These are phyloP conservation scores for Amphiprion clarkii DNA, from an alignment of 2,797 vertebrate species.

Conservation along the genomic window DNA sequence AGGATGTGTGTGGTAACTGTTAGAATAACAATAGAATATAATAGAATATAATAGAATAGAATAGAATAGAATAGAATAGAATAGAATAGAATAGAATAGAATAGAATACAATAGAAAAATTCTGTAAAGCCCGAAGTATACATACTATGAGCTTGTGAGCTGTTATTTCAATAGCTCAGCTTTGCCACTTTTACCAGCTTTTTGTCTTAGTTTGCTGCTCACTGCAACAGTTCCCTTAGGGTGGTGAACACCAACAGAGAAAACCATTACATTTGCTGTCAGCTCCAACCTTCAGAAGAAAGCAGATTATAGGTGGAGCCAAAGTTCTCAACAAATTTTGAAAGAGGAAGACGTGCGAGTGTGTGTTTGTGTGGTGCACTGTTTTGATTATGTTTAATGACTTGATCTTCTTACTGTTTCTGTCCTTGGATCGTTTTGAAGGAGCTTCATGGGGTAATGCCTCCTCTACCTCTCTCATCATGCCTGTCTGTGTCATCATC, in stretches of 20 bases:
- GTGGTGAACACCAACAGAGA: not conserved
- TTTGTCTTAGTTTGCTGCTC: too few species aligned
- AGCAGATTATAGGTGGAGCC: not conserved
- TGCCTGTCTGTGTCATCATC: slow-evolving; percentile 75
- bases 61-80: not conserved
- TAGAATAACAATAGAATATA: not conserved
- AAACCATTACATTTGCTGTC: too few species aligned
- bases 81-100: not conserved
- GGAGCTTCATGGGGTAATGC: slow-evolving; percentile 99
- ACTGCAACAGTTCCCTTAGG: too few species aligned
- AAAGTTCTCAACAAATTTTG: not conserved
- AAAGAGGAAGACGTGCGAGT: not conserved
- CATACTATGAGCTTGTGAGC: too few species aligned
- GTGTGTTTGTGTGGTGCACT: not conserved
- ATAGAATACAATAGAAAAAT: too few species aligned
- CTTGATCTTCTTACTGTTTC: slow-evolving; percentile 74
- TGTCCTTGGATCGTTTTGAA: slow-evolving; percentile 88
- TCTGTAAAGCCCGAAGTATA: too few species aligned
- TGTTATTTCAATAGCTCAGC: too few species aligned
- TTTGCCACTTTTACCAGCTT: too few species aligned
- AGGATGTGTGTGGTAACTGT: not conserved
- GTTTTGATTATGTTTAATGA: slow-evolving; percentile 67
- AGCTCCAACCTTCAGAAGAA: not conserved
- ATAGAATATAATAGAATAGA: not conserved
- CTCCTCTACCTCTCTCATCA: slow-evolving; percentile 82